Conservation (phyloP, 92 coral and sea anemone genomes). For the Zoanthus sociatus region DNA sequence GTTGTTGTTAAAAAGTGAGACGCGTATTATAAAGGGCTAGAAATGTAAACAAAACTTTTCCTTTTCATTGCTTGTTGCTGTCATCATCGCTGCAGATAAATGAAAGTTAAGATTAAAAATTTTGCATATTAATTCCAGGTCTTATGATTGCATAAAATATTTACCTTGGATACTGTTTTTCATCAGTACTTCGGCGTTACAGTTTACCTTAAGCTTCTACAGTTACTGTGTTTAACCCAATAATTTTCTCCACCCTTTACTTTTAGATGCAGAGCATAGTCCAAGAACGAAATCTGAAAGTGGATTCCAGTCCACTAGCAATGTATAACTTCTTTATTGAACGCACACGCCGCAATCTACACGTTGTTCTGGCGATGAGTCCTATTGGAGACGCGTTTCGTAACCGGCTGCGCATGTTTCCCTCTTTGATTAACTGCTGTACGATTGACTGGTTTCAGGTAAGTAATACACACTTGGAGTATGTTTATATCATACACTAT, state of each 20-base stretch:
- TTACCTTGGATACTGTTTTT: too few relatives aligned
- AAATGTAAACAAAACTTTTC: too few relatives aligned
- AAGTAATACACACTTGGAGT: neutral
- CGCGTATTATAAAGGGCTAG: too few relatives aligned
- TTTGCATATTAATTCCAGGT: too few relatives aligned
- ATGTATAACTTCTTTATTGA: constrained; percentile 97
- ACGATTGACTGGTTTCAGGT: constrained; percentile 99
- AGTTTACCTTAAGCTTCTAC: too few relatives aligned
- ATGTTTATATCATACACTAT: neutral
- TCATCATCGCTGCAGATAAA: too few relatives aligned
- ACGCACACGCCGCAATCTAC: constrained; percentile 92
- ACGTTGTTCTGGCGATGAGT: constrained; percentile 96
- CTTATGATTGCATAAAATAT: too few relatives aligned
- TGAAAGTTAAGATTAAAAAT: too few relatives aligned
- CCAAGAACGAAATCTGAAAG: constrained; percentile 91
- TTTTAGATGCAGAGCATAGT: constrained; percentile 91
- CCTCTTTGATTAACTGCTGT: constrained; percentile 97
- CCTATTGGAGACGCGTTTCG: constrained; percentile 98
- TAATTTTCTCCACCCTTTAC: neutral
- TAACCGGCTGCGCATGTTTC: constrained; percentile 96
- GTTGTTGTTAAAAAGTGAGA: neutral
- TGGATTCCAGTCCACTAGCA: constrained; percentile 96
- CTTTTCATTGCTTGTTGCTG: too few relatives aligned
- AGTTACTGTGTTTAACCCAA: neutral
- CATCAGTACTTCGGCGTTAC: too few relatives aligned